Evolutionary conservation across 2,113 vertebrate species (phyloP), one percentile per base, ranked within the genome.

Genomic region (Cyphomyrus plagiostoma): DNA sequence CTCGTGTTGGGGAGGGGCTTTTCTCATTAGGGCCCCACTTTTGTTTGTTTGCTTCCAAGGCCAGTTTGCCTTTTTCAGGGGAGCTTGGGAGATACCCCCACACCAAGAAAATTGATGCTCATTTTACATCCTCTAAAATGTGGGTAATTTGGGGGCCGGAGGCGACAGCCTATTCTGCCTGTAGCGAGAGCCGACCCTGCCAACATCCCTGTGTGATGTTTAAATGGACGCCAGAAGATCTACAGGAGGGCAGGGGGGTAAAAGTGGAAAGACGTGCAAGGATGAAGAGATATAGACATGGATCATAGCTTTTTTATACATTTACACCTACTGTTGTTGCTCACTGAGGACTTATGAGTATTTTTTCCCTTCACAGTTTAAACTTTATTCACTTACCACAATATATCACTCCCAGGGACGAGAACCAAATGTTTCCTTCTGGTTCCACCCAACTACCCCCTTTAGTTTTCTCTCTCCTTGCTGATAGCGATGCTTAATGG

Each of bases 301-400:
- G n/a, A 70, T 70, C 62, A 70, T 70, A 13, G 62, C 9, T 70
- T 30, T 30, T 70, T 70, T n/a, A 70, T 26, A 70, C 62, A 70
- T 70, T 70, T 70, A 9, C 1, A 10, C 26, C 10, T 13, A 30
- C 62, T 70, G 62, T 26, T 13, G n/a, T 26, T 70, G n/a, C 62
- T 70, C 62, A 70, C 62, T 3, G n/a, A 30, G 62, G 62, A 26
- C n/a, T 66, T 66, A 66, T 13, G 62, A 26, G 62, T 13, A 52
- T 52, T 53, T 87, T 53, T 30, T 26, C 23, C 49, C 15, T 86
- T 53, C 45, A 6, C 45, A 50, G 45, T 56, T 53, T 87, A 53
- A 53, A 87, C 49, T 35, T 87, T 53, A 87, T 87, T 19, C 48
- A 87, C 49, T 87, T 26, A 50, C 85, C 17, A 56, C 50, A 87